Evolutionary conservation across 2,113 vertebrate genomes (phyloP), one percentile per base, ranked within the genome.

Genomic region (Canis aureus): DNA sequence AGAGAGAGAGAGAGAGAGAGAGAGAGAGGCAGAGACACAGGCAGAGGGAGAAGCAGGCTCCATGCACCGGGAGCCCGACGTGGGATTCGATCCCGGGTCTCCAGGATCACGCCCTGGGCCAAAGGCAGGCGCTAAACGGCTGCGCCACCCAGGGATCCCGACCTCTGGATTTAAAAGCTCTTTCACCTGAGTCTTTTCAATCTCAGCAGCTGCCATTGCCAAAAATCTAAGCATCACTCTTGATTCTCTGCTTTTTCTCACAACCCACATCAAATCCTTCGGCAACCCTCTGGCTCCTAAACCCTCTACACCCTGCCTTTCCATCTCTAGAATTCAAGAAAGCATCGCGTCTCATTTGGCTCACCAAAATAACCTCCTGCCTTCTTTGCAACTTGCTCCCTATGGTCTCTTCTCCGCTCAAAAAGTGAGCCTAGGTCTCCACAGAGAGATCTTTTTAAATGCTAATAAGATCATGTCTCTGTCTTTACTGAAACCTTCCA

Each of bases 161-260:
- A 38, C 76, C 66, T 82, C 60, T 22, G 51, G 53, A 17, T 85
- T 88, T 80, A 80, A 32, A n/a, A 97, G 38, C 83, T 82, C 89
- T 95, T 95, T 91, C 62, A 66, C 32, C 59, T 53, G 82, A 60
- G n/a, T 53, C 17, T 88, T 62, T 90, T 59, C 51, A 16, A 81
- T 43, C 87, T 91, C 87, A 81, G 53, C 59, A 62, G 89, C 81
- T 5, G 25, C 22, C 53, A 78, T 49, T 1, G 1, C 5, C 53
- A 62, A 73, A 90, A 73, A 91, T 60, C 5, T 53, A 94, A 91
- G 19, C 57, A 51, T 64, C 67, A 67, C 12, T 43, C 38, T 49
- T 55, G 12, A 82, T n/a, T 69, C 27, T 88, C 73, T 84, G 57
- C 49, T 74, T 93, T 89, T 85, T 49, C 38, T 90, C 51, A 51